These are phyloP conservation scores for Musca domestica DNA, from an alignment of 1,140 invertebrate species.

Conservation along the genomic window DNA sequence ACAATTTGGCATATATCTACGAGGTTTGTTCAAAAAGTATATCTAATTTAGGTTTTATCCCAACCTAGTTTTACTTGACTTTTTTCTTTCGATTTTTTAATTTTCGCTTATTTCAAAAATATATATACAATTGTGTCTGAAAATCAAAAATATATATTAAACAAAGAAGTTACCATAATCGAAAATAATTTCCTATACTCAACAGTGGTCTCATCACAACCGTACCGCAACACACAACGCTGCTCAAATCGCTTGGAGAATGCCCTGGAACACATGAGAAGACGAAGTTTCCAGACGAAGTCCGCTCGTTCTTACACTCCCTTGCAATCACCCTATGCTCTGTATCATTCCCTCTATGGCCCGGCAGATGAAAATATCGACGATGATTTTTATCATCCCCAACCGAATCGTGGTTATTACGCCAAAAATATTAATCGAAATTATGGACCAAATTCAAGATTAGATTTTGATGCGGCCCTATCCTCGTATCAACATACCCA, in stretches of 20 bases:
- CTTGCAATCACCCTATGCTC: slow-evolving; percentile 56
- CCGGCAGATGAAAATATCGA: slow-evolving; percentile 35
- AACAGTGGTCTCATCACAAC: slow-evolving; percentile 27
- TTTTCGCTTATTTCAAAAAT: no score
- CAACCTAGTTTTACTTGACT: no score
- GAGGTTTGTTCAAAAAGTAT: no score
- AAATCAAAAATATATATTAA: no score
- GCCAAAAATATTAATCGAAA: slow-evolving; percentile 38
- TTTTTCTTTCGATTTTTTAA: no score
- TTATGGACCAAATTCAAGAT: slow-evolving; percentile 29
- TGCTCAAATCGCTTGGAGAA: slow-evolving; percentile 57
- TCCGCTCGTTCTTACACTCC: slow-evolving; percentile 51
- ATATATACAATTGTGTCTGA: no score
- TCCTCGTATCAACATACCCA: neutral
- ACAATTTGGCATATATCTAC: no score
- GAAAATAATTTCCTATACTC: no score
- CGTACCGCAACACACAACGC: slow-evolving; percentile 41
- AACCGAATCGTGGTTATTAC: slow-evolving; percentile 37
- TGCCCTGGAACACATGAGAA: slow-evolving; percentile 56
- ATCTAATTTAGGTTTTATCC: no score
- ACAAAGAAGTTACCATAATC: no score
- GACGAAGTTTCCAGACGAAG: slow-evolving; percentile 51
- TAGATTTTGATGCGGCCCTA: slow-evolving; percentile 17
- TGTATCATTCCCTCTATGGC: slow-evolving; percentile 58
- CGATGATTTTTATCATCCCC: slow-evolving; percentile 46